Evolutionary conservation across 2,797 vertebrate genomes (phyloP), one percentile per base, ranked within the genome.

Genomic region (Pseudomugil gertrudae): DNA sequence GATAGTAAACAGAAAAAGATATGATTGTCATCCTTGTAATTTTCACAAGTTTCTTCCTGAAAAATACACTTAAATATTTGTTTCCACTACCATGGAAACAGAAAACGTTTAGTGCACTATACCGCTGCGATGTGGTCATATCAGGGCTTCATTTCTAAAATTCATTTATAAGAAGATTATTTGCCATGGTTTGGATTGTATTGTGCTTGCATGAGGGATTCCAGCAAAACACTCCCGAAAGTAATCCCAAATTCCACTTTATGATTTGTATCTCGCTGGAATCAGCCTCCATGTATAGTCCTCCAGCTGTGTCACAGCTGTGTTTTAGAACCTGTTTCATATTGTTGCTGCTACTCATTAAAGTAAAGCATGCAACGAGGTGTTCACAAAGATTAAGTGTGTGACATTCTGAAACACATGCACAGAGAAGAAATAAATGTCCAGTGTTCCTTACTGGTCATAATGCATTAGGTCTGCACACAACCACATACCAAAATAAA

Each of bases 1-100:
- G 57, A 57, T 65, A 76, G 69, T 55, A 78, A 84, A 83, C 67
- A 72, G 57, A 71, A 84, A 65, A n/a, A 73, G 74, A 83, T 79
- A 55, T 43, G 63, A 57, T 63, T 79, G 79, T 78, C 79, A 81
- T 17, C 27, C 33, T 0, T 73, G 35, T 65, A 53, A 78, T 76
- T 79, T 63, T 79, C 72, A 62, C 17, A 57, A 59, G 38, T 55
- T 73, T n/a, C 32, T 33, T 78, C 51, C n/a, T 23, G 62, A 83
- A 67, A 69, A 40, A 72, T 43, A 43, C 21, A n/a, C 38, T 74
- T 50, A 63, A 72, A 62, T 36, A 45, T 57, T 10, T 30, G 17
- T 24, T 61, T 24, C 9, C 15, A 53, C 51, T 56, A 24, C 30
- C 43, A 36, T 26, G 10, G 23, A 5, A 8, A 54, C 23, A 51